Evolutionary conservation across 2,888 invertebrate species (phyloP), one percentile per base, ranked within the genome.

Genomic region (Labia minor): DNA sequence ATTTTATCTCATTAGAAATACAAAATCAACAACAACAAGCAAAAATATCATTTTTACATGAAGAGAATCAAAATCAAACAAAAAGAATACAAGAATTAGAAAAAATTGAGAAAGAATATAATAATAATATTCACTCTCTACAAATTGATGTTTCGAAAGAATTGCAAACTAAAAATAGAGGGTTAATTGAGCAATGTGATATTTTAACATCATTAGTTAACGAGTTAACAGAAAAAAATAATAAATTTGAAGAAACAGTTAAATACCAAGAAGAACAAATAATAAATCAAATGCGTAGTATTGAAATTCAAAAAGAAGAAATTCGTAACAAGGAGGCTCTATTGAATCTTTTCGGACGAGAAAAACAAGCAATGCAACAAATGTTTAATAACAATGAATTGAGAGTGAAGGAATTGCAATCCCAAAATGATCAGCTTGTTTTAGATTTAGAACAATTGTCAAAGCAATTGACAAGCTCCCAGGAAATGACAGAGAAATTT

Each of bases 241-340:
- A 21, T 21, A 67, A 68, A 33, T 19, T 65, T 19, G 65, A 66
- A 19, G 69, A 70, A 62, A 67, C 66, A 19, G 11, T 70, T 16
- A 61, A 63, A 21, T 65, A 61, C n/a, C 49, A 64, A 8, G 70
- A 70, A 62, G 64, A 70, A 26, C 68, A 69, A 33, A 63, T 70
- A 16, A 1, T 69, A 21, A 67, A 67, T 26, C 68, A 67, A 62
- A 64, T 64, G 4, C 37, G 37, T 6, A 67, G 26, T 65, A 65
- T 67, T 64, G 70, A 70, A 64, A 63, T 64, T 1, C 67, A 65
- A 21, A 65, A 10, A 18, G 67, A 66, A 63, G 78, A 79, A 66
- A 71, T 79, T 62, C 73, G 72, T 19, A 70, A 70, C 6, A 77
- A 78, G 68, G 72, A 74, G 16, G 68, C 70, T 1, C 66, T 68